These are phyloP conservation scores for Lophotis ruficrista DNA, from an alignment of 2,113 vertebrate species.

Conservation along the genomic window DNA sequence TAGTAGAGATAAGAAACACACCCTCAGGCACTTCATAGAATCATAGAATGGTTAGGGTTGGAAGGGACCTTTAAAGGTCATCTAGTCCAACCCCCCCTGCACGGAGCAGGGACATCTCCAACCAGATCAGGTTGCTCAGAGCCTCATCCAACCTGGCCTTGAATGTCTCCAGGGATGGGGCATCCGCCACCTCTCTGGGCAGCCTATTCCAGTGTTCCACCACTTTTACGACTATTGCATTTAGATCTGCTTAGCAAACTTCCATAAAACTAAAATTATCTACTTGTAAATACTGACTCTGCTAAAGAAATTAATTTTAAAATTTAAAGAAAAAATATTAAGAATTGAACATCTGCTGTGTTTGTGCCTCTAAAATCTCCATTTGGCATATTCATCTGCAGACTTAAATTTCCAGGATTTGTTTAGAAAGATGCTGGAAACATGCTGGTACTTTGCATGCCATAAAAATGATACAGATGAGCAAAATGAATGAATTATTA, in stretches of 20 bases:
- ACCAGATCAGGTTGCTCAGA: no score
- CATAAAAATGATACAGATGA: neutral
- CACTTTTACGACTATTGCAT: neutral
- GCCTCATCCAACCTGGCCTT: no score
- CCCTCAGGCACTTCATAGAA: neutral
- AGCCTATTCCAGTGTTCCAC: neutral
- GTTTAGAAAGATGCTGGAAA: neutral
- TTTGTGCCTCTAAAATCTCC: neutral
- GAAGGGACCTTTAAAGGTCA: no score
- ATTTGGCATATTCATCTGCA: neutral
- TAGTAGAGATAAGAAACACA: neutral
- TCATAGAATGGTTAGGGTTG: neutral
- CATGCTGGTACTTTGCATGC: neutral
- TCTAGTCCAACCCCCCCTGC: no score
- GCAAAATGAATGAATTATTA: constrained; percentile 6
- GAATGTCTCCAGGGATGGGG: no score
- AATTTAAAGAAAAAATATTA: neutral
- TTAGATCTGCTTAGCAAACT: neutral
- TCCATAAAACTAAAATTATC: neutral
- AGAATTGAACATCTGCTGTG: neutral
- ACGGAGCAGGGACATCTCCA: no score
- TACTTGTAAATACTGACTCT: neutral
- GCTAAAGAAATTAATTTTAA: neutral
- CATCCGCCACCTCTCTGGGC: neutral
- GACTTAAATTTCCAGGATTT: neutral